Conservation (phyloP, 2,888 invertebrate species). For the Limnephilus auricula region DNA sequence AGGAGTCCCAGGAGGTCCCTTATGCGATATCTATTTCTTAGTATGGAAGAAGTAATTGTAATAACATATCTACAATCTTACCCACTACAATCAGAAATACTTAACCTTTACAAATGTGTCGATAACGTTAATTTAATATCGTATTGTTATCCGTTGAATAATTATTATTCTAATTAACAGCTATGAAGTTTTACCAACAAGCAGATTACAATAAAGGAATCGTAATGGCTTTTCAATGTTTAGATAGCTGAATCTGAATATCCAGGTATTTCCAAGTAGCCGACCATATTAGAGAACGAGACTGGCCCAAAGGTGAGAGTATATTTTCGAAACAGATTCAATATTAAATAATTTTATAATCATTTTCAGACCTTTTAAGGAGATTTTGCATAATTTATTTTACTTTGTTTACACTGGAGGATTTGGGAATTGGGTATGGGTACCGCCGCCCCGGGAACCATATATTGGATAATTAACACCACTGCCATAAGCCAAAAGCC, state of each 20-base stretch:
- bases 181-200: background rate
- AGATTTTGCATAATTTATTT: too few species aligned
- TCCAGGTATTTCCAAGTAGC: background rate
- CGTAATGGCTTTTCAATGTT: background rate
- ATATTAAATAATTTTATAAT: too few species aligned
- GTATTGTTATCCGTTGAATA: background rate
- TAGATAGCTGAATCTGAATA: background rate
- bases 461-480: too few species aligned
- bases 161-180: background rate
- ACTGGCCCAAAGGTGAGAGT: background rate
- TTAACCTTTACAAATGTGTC: background rate
- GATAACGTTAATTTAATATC: background rate
- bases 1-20: background rate
- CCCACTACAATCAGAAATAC: background rate
- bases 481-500: too few species aligned
- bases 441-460: too few species aligned
- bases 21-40: background rate
- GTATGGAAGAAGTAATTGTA: background rate
- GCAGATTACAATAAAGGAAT: conserved; percentile 2
- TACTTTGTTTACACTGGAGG: too few species aligned
- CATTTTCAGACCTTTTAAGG: too few species aligned
- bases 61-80: background rate
- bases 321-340: background rate
- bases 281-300: background rate
- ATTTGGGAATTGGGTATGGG: too few species aligned